A percentile compares a stretch with the other conserved stretches of the same genome.
These are phyloP conservation scores for Tympanoctomys barrerae DNA, from an alignment of 2,797 vertebrate species.

Conservation along the genomic window DNA sequence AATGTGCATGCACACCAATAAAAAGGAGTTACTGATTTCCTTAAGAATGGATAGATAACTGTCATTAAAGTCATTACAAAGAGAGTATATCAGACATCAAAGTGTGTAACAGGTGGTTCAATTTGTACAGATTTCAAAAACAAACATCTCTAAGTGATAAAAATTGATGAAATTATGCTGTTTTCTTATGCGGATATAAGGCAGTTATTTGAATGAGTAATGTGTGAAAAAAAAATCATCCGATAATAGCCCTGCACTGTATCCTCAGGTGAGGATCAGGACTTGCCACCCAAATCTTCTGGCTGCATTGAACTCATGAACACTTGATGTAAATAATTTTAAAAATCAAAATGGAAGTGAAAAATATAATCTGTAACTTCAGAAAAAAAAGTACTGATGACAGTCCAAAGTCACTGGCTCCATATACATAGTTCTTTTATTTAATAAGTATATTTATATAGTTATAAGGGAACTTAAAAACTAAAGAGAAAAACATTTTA, in stretches of 20 bases:
- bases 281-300: not conserved
- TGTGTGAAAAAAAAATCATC: not conserved
- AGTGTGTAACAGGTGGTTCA: not conserved
- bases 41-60: not conserved
- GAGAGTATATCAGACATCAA: not conserved
- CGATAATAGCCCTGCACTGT: not conserved
- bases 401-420: not conserved
- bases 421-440: not conserved
- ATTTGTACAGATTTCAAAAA: not conserved
- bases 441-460: not conserved
- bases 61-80: not conserved
- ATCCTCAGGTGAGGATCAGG: rapidly evolving
- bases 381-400: not conserved
- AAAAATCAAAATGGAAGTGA: not conserved
- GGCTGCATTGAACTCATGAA: not conserved
- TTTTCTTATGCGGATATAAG: not conserved
- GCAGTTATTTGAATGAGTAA: not conserved
- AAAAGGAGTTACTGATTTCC: not conserved
- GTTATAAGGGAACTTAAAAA: not conserved
- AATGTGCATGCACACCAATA: not conserved
- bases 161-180: not conserved
- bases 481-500: not conserved
- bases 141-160: not conserved
- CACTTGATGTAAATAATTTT: not conserved
- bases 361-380: not conserved